Percentiles rank a stretch among this genome's conserved stretches.
These are phyloP conservation scores for Apodemia hepburni DNA, from an alignment of 2,888 invertebrate species.

Conservation along the genomic window DNA sequence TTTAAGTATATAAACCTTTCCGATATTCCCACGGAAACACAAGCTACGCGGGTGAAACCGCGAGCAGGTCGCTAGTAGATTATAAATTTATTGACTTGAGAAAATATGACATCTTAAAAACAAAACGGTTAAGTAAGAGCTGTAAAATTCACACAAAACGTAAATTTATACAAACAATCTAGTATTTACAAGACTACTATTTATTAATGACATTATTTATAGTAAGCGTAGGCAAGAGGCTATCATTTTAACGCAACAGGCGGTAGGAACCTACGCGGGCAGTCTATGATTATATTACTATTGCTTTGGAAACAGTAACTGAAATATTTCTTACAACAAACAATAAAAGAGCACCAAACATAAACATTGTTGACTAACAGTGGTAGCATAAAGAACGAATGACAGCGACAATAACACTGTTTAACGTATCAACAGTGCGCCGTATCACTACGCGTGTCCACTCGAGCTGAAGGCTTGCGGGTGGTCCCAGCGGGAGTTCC, in stretches of 20 bases:
- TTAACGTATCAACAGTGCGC: conserved; percentile 34
- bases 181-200: conserved; percentile 9
- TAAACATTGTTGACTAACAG: conserved; percentile 22
- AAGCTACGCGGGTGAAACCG: too few species aligned
- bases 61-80: too few species aligned
- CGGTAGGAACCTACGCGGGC: conserved; percentile 15
- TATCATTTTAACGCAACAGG: conserved; percentile 13
- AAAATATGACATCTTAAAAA: neutral
- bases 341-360: conserved; percentile 15
- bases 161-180: conserved; percentile 11
- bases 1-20: too few species aligned
- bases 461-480: conserved; percentile 48
- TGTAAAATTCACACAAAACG: conserved; percentile 2
- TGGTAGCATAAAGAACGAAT: conserved; percentile 32
- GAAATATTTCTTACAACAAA: conserved; percentile 15
- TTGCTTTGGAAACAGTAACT: conserved; percentile 16
- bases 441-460: conserved; percentile 34
- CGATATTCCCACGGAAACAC: too few species aligned
- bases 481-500: conserved; percentile 72
- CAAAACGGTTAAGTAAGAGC: neutral
- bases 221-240: conserved; percentile 3
- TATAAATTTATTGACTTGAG: neutral
- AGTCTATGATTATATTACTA: conserved; percentile 30
- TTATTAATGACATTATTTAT: conserved; percentile 13
- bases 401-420: conserved; percentile 36